Conservation (phyloP, 2,113 vertebrate species). For the Apodemus sylvaticus region DNA sequence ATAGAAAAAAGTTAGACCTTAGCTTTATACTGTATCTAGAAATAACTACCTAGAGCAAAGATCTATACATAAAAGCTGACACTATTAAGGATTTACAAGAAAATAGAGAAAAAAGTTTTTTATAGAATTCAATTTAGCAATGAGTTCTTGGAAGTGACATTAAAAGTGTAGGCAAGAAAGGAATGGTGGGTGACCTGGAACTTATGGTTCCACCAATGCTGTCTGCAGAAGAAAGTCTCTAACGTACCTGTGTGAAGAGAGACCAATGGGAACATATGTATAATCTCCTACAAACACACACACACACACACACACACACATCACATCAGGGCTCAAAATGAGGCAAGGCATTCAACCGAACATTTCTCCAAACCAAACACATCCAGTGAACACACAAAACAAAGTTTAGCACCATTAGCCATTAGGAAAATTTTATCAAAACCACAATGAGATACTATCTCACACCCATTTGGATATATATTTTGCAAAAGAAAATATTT, state of each 20-base stretch:
- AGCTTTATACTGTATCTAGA: not conserved
- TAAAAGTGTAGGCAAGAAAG: not conserved
- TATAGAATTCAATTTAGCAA: not conserved
- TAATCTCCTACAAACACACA: not conserved
- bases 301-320: too few relatives aligned
- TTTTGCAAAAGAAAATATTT: not conserved
- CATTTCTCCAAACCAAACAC: not conserved
- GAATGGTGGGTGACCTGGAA: not conserved
- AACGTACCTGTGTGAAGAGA: not conserved
- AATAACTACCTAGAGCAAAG: not conserved
- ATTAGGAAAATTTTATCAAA: not conserved
- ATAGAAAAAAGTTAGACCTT: not conserved
- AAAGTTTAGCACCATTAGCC: not conserved
- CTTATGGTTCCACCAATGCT: not conserved
- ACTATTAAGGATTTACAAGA: not conserved
- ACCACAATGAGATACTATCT: not conserved
- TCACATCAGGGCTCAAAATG: not conserved
- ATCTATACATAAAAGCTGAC: not conserved
- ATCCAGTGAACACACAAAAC: not conserved
- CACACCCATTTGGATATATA: not conserved
- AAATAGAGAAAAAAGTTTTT: not conserved
- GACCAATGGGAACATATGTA: not conserved
- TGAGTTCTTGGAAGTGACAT: not conserved
- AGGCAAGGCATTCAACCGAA: not conserved
- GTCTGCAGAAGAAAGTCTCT: not conserved